Conservation (phyloP, 30 jellyfish, hydroid and myxozoan species). For the Cassiopea andromeda region DNA sequence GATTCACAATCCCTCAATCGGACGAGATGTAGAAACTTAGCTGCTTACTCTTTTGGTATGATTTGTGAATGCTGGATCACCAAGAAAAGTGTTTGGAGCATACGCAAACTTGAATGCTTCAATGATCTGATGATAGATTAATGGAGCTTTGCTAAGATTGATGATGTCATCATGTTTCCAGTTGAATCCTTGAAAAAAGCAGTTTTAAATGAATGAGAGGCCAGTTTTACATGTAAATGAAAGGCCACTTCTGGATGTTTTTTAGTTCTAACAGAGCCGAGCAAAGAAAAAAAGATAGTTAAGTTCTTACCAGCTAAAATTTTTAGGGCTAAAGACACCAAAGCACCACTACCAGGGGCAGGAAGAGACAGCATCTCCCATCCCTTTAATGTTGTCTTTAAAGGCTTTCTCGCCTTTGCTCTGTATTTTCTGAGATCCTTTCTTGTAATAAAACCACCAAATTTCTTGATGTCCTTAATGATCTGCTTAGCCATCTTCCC, state of each 20-base stretch:
- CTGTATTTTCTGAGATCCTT: conserved; percentile 82
- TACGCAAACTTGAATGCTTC: conserved; percentile 98
- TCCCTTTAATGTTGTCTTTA: conserved; percentile 74
- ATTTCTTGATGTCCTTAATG: conserved; percentile 78
- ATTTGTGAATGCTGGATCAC: conserved; percentile 90
- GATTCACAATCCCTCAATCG: no score
- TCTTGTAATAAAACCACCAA: conserved; percentile 92
- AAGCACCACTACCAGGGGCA: conserved; percentile 99
- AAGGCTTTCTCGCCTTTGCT: conserved; percentile 80
- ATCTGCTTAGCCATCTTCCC: conserved; percentile 92
- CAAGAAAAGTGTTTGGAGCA: conserved; percentile 96
- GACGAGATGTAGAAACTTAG: not conserved
- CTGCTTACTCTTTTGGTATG: conserved; percentile 80
- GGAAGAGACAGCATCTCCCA: conserved; percentile 86
- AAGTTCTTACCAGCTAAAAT: conserved; percentile 77
- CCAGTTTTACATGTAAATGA: not conserved
- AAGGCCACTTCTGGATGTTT: no score
- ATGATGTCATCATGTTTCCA: conserved; percentile 83
- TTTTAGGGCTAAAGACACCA: conserved; percentile 86
- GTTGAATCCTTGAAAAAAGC: conserved; percentile 59
- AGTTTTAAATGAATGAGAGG: not conserved
- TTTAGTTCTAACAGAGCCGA: no score
- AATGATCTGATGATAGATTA: conserved; percentile 81
- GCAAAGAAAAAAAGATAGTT: no score
- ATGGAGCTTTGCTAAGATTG: conserved; percentile 29